A percentile compares a stretch with the other conserved stretches of the same genome.
Conservation (phyloP, 1,140 invertebrate genomes). For the Caenorhabditis inopinata region DNA sequence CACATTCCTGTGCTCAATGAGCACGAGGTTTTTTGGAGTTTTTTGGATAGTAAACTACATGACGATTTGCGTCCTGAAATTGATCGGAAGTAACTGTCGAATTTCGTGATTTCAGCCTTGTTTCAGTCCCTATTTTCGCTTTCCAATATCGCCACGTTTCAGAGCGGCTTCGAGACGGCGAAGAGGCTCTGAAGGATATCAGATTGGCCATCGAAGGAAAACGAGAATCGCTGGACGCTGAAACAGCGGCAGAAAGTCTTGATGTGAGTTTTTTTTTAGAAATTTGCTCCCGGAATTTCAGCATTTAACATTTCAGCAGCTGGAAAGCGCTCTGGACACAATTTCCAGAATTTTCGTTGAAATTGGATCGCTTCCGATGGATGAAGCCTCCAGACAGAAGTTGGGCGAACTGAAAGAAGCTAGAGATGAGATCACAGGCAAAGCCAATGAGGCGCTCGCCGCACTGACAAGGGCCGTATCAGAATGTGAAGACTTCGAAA, state of each 20-base stretch:
- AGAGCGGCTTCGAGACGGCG: constrained; percentile 4
- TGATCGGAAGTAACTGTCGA: too few species aligned
- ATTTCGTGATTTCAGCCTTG: too few species aligned
- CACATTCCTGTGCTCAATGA: too few species aligned
- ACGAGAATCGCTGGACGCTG: constrained; percentile 2
- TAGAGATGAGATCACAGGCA: constrained; percentile 18
- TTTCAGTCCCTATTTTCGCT: too few species aligned
- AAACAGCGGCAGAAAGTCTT: not conserved
- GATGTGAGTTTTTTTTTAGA: not conserved
- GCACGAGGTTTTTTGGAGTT: too few species aligned
- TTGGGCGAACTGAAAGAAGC: constrained; percentile 3
- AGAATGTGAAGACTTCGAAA: constrained; percentile 56
- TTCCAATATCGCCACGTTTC: too few species aligned
- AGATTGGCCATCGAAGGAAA: not conserved
- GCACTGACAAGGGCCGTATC: constrained; percentile 47
- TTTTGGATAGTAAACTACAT: too few species aligned
- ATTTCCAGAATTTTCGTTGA: constrained; percentile 20
- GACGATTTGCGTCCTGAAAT: too few species aligned
- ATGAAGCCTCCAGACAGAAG: constrained; percentile 36
- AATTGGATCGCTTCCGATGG: constrained; percentile 38
- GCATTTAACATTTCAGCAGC: constrained; percentile 51
- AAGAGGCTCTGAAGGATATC: not conserved
- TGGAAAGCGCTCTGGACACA: constrained; percentile 58
- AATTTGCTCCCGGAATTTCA: not conserved
- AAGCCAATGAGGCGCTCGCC: constrained; percentile 32